Evolutionary conservation across 2,888 invertebrate species (phyloP).

Genomic region (Drosophila kanekoi): DNA sequence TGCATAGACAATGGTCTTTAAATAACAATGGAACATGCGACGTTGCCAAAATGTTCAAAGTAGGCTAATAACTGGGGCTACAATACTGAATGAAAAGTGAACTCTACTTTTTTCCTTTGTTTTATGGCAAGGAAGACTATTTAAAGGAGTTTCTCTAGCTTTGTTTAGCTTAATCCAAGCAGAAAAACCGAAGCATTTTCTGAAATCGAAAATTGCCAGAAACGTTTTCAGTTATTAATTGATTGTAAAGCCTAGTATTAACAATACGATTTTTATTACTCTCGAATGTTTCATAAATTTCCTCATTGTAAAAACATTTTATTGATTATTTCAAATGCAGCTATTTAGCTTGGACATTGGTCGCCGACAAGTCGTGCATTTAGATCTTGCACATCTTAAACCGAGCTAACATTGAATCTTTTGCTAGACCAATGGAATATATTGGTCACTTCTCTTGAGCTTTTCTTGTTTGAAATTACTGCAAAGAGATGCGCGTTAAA

Average conservation of each 20-base stretch:
- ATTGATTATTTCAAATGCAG: no score
- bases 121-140: no score
- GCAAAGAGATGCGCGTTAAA: constrained; percentile 19
- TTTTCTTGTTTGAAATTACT: constrained; percentile 14
- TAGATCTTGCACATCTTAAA: neutral
- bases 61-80: constrained; percentile 66
- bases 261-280: no score
- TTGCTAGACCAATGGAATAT: neutral
- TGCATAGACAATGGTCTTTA: constrained; percentile 50
- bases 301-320: no score
- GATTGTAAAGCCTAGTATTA: no score
- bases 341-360: no score
- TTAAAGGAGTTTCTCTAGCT: no score
- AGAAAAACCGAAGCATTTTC: no score
- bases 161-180: no score
- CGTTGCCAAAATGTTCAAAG: constrained; percentile 61
- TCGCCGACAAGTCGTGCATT: neutral
- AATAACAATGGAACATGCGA: constrained; percentile 49
- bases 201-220: no score
- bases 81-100: constrained; percentile 10
- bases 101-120: neutral
- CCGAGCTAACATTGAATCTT: neutral
- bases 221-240: no score
- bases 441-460: neutral
- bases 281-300: no score